Evolutionary conservation across 2,888 invertebrate species (phyloP).

Genomic region (Xylophagus ater): DNA sequence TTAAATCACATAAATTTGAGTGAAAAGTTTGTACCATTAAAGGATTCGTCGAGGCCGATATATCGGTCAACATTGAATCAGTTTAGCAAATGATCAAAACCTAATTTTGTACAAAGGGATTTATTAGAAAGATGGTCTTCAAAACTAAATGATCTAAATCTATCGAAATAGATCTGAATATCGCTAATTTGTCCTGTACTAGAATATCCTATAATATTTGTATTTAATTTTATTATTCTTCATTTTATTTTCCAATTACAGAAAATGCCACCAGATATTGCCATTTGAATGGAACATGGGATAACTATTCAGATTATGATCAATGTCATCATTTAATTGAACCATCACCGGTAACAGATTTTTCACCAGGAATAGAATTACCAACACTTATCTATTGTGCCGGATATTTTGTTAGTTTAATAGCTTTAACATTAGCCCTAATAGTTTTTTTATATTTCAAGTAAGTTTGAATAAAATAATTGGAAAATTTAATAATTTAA

Average conservation of each 20-base stretch:
- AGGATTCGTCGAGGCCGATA: too few relatives aligned
- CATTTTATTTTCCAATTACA: slow-evolving; percentile 38
- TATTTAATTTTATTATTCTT: neutral
- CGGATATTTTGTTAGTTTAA: slow-evolving; percentile 73
- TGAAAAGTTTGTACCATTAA: too few relatives aligned
- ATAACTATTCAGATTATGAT: slow-evolving; percentile 62
- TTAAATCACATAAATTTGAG: too few relatives aligned
- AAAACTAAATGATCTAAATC: too few relatives aligned
- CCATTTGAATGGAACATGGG: slow-evolving; percentile 67
- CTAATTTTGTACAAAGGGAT: too few relatives aligned
- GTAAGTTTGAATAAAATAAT: slow-evolving; percentile 51
- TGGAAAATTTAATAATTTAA: slow-evolving; percentile 1
- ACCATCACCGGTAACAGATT: slow-evolving; percentile 46
- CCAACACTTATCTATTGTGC: slow-evolving; percentile 68
- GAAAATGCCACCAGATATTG: slow-evolving; percentile 79
- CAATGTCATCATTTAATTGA: slow-evolving; percentile 49
- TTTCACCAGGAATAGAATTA: slow-evolving; percentile 39
- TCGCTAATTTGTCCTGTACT: too few relatives aligned
- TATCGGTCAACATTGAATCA: too few relatives aligned
- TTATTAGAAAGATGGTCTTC: too few relatives aligned
- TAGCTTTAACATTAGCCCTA: slow-evolving; percentile 71
- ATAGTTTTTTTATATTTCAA: slow-evolving; percentile 82
- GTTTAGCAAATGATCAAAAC: too few relatives aligned
- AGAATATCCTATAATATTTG: too few relatives aligned
- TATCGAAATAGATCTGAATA: too few relatives aligned